Evolutionary conservation across 2,888 invertebrate genomes (phyloP).

Genomic region (Lordiphosa andalusiaca): DNA sequence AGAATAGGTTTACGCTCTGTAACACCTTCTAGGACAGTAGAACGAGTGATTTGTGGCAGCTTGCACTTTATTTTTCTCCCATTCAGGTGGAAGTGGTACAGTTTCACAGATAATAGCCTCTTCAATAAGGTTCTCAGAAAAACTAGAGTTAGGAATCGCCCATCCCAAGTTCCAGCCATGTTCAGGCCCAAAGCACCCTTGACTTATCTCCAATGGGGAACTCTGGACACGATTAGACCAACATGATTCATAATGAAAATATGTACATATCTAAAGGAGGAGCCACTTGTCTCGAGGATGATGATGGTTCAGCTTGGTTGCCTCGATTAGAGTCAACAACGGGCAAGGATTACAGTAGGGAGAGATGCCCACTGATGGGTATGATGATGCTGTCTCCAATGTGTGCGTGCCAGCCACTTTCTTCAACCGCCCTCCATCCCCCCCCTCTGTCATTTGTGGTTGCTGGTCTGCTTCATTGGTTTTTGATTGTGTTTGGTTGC

Average conservation of each 20-base stretch:
- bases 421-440: slow-evolving; percentile 8
- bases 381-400: slow-evolving; percentile 6
- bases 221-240: too few species aligned
- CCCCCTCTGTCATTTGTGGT: slow-evolving; percentile 55
- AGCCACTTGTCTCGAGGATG: slow-evolving; percentile 6
- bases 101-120: too few species aligned
- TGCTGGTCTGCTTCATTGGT: slow-evolving; percentile 66
- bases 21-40: too few species aligned
- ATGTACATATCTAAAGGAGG: background rate
- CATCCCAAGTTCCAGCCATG: too few species aligned
- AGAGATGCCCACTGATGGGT: slow-evolving; percentile 15
- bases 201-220: too few species aligned
- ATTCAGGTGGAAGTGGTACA: too few species aligned
- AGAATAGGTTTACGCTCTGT: too few species aligned
- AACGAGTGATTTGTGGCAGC: too few species aligned
- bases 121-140: too few species aligned
- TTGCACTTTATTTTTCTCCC: too few species aligned
- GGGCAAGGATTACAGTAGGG: slow-evolving; percentile 37
- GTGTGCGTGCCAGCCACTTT: background rate
- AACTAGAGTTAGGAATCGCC: too few species aligned
- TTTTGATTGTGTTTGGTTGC: slow-evolving; percentile 69
- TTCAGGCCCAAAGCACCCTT: too few species aligned
- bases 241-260: background rate
- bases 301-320: slow-evolving; percentile 29
- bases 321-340: slow-evolving; percentile 36